Conservation (phyloP, 2,113 vertebrate species). For the Gymnarchus niloticus region DNA sequence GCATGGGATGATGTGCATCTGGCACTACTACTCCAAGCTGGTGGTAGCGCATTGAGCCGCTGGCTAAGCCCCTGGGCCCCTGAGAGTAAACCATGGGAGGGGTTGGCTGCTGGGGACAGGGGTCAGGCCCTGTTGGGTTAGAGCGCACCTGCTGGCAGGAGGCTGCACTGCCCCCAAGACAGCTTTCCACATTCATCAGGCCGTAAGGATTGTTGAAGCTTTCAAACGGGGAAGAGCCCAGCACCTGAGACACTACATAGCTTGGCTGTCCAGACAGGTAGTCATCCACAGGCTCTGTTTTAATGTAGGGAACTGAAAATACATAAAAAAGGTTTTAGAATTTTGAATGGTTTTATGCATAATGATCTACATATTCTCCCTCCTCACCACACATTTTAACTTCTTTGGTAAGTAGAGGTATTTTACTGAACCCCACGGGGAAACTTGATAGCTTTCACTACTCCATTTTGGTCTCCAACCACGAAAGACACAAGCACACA, state of each 20-base stretch:
- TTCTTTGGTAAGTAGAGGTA: not conserved
- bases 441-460: not conserved
- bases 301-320: conserved; percentile 75
- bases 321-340: not conserved
- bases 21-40: conserved; percentile 44
- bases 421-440: not conserved
- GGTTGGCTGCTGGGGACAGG: conserved; percentile 80
- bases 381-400: not conserved
- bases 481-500: not conserved
- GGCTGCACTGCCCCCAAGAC: conserved; percentile 45
- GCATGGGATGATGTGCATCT: conserved; percentile 68
- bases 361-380: not conserved
- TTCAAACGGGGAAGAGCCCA: conserved; percentile 69
- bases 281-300: conserved; percentile 86
- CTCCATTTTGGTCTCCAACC: not conserved
- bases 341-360: not conserved
- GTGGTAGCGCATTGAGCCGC: conserved; percentile 14
- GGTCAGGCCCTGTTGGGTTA: conserved; percentile 70
- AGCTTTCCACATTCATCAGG: conserved; percentile 35
- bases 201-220: conserved; percentile 70
- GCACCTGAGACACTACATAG: conserved; percentile 61
- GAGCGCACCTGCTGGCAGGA: conserved; percentile 68
- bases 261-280: conserved; percentile 71
- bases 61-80: conserved; percentile 58
- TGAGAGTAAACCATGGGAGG: conserved; percentile 77